phyloP scores from a whole-genome alignment of 1,140 invertebrate genomes.

The Ips typographus region DNA sequence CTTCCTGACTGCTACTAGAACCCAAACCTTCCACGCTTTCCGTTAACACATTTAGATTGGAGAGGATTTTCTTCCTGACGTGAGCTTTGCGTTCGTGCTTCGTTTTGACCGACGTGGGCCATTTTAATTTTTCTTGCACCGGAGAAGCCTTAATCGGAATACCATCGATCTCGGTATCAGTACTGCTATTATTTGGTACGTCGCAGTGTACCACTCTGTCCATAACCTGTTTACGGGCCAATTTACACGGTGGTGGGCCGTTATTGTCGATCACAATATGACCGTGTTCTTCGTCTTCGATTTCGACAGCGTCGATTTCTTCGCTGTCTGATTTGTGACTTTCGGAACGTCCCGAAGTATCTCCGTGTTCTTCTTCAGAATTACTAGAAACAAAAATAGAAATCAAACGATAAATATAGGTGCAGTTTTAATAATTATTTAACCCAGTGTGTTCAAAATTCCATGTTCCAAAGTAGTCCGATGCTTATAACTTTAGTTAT shows the following conservation, averaged over 20 bases:
- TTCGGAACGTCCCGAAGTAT: conserved; percentile 54
- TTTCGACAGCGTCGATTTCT: conserved; percentile 52
- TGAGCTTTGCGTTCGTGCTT: conserved; percentile 41
- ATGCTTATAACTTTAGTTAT: neutral
- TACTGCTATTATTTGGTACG: conserved; percentile 43
- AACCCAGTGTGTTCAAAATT: too few relatives aligned
- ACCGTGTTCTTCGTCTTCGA: conserved; percentile 51
- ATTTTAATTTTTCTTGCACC: conserved; percentile 34
- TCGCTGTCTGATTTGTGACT: conserved; percentile 54
- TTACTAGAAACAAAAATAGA: conserved; percentile 69
- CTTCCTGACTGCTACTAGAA: conserved; percentile 49
- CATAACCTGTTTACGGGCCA: conserved; percentile 48
- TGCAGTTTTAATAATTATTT: too few relatives aligned
- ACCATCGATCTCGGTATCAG: conserved; percentile 47
- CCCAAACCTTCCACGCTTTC: conserved; percentile 46
- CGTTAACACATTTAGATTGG: conserved; percentile 40
- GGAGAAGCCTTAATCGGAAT: conserved; percentile 38
- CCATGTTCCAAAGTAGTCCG: conserved; percentile 53
- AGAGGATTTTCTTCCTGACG: conserved; percentile 43
- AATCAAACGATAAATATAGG: too few relatives aligned
- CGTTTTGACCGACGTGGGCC: conserved; percentile 34
- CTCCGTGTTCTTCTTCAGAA: conserved; percentile 68
- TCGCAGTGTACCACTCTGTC: conserved; percentile 37
- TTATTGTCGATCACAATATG: conserved; percentile 44
- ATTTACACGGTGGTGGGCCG: conserved; percentile 57